Evolutionary conservation across 1,140 invertebrate genomes (phyloP).

Genomic region (Harpegnathos saltator): DNA sequence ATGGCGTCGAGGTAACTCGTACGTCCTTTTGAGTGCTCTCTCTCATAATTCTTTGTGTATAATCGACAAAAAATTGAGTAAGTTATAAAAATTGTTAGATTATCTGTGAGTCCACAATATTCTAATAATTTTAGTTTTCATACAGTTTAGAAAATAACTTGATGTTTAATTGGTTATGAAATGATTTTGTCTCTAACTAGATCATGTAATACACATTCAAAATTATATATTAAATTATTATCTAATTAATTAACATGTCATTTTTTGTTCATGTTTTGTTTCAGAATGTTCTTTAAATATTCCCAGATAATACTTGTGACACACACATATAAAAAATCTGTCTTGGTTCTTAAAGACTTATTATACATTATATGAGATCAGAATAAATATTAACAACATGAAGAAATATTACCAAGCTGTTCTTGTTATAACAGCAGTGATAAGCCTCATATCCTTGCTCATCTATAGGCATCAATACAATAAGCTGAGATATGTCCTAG

Average conservation of each 20-base stretch:
- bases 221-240: not conserved
- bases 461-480: slow-evolving; percentile 93
- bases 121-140: no score
- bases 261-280: slow-evolving; percentile 15
- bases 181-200: no score
- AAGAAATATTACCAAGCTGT: slow-evolving; percentile 91
- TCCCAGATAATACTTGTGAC: not conserved
- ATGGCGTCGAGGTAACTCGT: no score
- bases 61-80: not conserved
- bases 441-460: slow-evolving; percentile 90
- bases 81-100: slow-evolving; percentile 15
- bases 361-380: slow-evolving; percentile 11
- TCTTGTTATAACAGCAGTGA: slow-evolving; percentile 88
- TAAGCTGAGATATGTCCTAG: slow-evolving; percentile 90
- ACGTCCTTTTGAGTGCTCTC: no score
- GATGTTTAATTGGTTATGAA: no score
- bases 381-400: slow-evolving; percentile 84
- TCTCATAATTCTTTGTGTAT: not conserved
- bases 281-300: slow-evolving; percentile 13
- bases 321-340: not conserved
- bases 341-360: not conserved
- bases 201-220: no score
- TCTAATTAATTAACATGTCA: not conserved
- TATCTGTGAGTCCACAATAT: no score
- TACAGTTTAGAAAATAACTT: no score